Base-by-base conservation (phyloP, 2,797 vertebrate species). In the Ceyx erithaca region DNA sequence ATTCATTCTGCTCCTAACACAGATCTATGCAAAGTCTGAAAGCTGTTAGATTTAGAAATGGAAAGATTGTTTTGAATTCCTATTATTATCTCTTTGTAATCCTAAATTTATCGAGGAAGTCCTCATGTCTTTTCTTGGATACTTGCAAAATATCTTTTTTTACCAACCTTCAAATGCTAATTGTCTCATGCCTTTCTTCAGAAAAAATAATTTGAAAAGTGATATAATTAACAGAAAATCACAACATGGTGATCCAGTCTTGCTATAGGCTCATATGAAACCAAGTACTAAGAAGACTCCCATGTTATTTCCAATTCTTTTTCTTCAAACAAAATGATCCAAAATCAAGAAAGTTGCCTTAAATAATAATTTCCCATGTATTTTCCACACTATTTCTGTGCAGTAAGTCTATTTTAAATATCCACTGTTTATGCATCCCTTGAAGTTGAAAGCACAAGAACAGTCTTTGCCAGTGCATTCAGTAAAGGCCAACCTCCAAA, bases 291-390 rank as follows among this genome's bases (percentile, higher is more conserved):
- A 3, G 10, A 58, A 20, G 62, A 59, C 14, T n/a, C 33, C 23
- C 26, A 21, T 3, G 2, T 14, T 14, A 35, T 40, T 46, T 70
- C 66, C n/a, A 37, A 26, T 51, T 9, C 0, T 0, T 31, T 41
- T 55, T 21, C 40, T 63, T 63, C 30, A 58, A 43, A 35, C 5
- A 67, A 70, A 66, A 52, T 2, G 21, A 64, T 9, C 4, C 4
- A 25, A 54, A 33, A 16, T 18, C 18, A 73, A 37, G 23, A 63
- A 72, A 10, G 4, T 35, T 69, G 6, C 15, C 30, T 48, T 26
- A 16, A 77, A 37, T 26, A 43, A 45, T 4, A n/a, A 23, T 1
- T 58, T 54, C 15, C 35, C 58, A 7, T 43, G 8, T 41, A 26
- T 51, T 66, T 63, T 30, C 3, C 37, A 55, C 8, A 1, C 14